Conservation (phyloP, 2,797 vertebrate genomes). For the Channallabes apus region DNA sequence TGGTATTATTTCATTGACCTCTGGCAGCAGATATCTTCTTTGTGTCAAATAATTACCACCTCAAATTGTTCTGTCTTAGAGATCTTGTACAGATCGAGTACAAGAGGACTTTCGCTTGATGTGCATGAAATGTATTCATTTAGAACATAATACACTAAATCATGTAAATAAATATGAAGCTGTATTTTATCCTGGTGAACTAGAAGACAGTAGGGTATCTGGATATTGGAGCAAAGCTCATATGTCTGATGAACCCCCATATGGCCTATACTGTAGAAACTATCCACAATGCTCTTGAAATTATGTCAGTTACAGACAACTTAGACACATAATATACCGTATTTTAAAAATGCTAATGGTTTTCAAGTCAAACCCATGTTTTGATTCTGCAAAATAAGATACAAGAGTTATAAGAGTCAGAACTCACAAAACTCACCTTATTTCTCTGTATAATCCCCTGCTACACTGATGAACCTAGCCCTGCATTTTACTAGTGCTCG, state of each 20-base stretch:
- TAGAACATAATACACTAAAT: background rate
- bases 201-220: background rate
- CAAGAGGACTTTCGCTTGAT: background rate
- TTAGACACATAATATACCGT: background rate
- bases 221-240: background rate
- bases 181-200: background rate
- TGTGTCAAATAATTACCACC: background rate
- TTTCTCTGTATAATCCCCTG: too few relatives aligned
- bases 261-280: background rate
- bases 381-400: too few relatives aligned
- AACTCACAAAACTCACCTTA: too few relatives aligned
- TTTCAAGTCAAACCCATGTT: too few relatives aligned
- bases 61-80: background rate
- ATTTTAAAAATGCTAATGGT: background rate
- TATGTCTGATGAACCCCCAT: background rate
- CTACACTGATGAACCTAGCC: too few relatives aligned
- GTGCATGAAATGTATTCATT: background rate
- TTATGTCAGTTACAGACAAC: constrained; percentile 4
- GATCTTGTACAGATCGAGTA: background rate
- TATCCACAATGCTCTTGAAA: background rate
- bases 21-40: constrained; percentile 1
- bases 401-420: too few relatives aligned
- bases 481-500: too few relatives aligned
- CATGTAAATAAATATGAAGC: background rate
- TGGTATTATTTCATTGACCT: background rate